Conservation (phyloP, 1,140 invertebrate genomes). For the Metopolophium dirhodum region DNA sequence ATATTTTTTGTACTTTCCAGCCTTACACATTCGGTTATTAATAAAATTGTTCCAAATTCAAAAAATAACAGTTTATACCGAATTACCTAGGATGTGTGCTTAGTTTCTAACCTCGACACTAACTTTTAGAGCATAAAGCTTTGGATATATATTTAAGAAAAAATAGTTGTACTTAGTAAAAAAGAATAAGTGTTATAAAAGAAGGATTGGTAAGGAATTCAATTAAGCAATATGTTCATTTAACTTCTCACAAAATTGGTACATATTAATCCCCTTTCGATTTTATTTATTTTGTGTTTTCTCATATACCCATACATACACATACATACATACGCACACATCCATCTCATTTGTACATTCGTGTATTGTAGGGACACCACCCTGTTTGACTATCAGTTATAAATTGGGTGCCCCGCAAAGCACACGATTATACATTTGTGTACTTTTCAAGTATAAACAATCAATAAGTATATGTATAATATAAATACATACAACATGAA, state of each 20-base stretch:
- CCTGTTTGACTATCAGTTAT: constrained; percentile 25
- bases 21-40: constrained; percentile 45
- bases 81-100: constrained; percentile 54
- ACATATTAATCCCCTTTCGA: background rate
- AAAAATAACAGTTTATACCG: constrained; percentile 52
- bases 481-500: constrained; percentile 29
- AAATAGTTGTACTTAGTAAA: background rate
- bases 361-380: constrained; percentile 55
- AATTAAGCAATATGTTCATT: constrained; percentile 3
- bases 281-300: background rate
- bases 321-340: constrained; percentile 46
- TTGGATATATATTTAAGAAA: constrained; percentile 3
- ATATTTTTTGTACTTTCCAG: constrained; percentile 57
- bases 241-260: background rate
- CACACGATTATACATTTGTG: constrained; percentile 55
- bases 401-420: constrained; percentile 51
- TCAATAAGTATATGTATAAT: constrained; percentile 27
- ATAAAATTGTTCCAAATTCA: constrained; percentile 28
- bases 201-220: background rate
- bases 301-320: background rate
- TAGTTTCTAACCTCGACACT: background rate
- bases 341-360: constrained; percentile 56
- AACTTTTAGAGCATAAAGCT: constrained; percentile 17
- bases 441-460: constrained; percentile 53
- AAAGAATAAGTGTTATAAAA: background rate